Percentiles rank a stretch among this genome's conserved stretches.
Evolutionary conservation across 2,797 vertebrate genomes (phyloP).

Genomic region (Selene dorsalis): DNA sequence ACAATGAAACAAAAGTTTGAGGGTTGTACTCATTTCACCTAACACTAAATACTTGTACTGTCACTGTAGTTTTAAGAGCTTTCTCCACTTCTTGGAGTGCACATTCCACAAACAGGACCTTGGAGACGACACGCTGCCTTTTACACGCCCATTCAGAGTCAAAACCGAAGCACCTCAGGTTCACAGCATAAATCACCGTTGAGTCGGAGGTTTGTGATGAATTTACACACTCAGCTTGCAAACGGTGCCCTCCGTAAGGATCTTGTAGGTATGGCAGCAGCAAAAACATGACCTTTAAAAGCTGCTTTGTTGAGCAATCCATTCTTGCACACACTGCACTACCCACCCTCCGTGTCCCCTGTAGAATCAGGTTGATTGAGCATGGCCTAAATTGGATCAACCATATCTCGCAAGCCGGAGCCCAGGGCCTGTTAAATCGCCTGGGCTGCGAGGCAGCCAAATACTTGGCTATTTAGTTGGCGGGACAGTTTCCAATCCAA

Average conservation of each 20-base stretch:
- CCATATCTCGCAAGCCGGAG: constrained; percentile 68
- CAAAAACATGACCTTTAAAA: constrained; percentile 84
- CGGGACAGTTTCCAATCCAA: constrained; percentile 53
- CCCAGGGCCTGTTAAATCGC: constrained; percentile 67
- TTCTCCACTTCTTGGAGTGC: background rate
- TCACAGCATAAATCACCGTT: constrained; percentile 70
- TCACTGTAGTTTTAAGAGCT: constrained; percentile 15
- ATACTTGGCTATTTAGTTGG: constrained; percentile 62
- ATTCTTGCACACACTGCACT: constrained; percentile 79
- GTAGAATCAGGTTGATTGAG: constrained; percentile 84
- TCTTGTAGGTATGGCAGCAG: constrained; percentile 67
- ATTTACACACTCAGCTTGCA: constrained; percentile 75
- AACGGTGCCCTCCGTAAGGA: constrained; percentile 66
- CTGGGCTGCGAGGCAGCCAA: constrained; percentile 65
- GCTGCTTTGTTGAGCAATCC: constrained; percentile 82
- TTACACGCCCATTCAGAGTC: constrained; percentile 32
- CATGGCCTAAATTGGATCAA: constrained; percentile 82
- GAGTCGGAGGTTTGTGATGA: constrained; percentile 70
- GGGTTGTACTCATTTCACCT: constrained; percentile 14
- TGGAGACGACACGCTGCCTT: constrained; percentile 41
- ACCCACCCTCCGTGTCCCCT: constrained; percentile 64
- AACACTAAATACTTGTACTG: constrained; percentile 22
- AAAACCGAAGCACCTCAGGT: constrained; percentile 44
- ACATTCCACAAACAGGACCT: constrained; percentile 18
- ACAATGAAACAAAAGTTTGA: constrained; percentile 15